Conservation (phyloP, 1,140 invertebrate species). For the Anastrepha obliqua region DNA sequence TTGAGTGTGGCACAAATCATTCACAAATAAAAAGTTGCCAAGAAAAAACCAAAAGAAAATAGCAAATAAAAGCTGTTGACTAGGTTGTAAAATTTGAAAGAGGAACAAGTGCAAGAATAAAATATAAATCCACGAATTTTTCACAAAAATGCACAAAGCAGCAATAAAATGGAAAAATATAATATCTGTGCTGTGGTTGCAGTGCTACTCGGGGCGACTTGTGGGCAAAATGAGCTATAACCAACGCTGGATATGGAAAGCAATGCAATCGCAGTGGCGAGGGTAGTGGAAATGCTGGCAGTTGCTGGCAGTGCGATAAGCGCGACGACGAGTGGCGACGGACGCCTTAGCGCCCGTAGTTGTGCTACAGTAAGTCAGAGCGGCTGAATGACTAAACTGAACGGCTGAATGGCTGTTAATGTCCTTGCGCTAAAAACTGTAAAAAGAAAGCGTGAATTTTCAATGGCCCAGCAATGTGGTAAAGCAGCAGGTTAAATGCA, state of each 20-base stretch:
- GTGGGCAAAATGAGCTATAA: not conserved
- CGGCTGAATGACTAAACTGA: not conserved
- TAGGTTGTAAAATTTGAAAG: not conserved
- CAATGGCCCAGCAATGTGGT: slow-evolving; percentile 15
- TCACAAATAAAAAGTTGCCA: slow-evolving; percentile 20
- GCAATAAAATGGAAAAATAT: slow-evolving; percentile 5
- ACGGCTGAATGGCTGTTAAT: slow-evolving; percentile 42
- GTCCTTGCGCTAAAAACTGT: slow-evolving; percentile 40
- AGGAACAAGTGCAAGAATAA: slow-evolving; percentile 22
- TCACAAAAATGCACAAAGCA: not conserved
- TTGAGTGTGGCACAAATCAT: not conserved
- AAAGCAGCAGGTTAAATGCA: not conserved
- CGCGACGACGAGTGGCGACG: slow-evolving; percentile 2
- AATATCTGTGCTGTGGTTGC: not conserved
- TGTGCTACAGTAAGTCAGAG: not conserved
- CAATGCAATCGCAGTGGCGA: not conserved
- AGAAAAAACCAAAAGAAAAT: not conserved
- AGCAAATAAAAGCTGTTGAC: not conserved
- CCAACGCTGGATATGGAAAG: not conserved
- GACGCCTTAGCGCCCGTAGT: not conserved
- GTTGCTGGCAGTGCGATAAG: not conserved
- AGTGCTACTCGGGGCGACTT: slow-evolving; percentile 1
- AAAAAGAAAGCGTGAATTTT: slow-evolving; percentile 39
- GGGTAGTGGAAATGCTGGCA: not conserved
- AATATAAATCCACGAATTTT: slow-evolving; percentile 23